These are phyloP conservation scores for Campylorhamphus procurvoides DNA, from an alignment of 2,113 vertebrate species.

Conservation along the genomic window DNA sequence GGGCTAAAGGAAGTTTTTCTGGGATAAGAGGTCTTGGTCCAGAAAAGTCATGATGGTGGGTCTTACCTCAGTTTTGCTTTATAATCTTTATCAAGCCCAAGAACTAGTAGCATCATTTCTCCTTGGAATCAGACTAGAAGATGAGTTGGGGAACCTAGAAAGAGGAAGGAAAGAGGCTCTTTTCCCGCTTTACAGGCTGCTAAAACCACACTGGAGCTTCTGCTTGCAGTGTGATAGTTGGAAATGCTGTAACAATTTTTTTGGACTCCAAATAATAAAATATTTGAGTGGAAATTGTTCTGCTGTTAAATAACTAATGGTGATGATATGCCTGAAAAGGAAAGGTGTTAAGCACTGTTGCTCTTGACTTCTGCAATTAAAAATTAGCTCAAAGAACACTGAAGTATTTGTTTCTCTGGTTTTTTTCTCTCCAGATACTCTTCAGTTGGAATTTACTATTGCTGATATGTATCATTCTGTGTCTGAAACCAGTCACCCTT, in stretches of 20 bases:
- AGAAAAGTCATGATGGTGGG: neutral
- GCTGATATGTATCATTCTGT: conserved; percentile 89
- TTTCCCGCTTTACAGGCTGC: neutral
- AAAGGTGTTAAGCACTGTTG: neutral
- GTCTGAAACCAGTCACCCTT: conserved; percentile 89
- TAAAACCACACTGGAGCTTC: neutral
- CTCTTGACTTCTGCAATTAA: neutral
- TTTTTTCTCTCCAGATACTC: conserved; percentile 38
- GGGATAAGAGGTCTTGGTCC: neutral
- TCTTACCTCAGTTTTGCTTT: neutral
- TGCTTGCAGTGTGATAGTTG: neutral
- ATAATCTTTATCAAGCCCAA: neutral
- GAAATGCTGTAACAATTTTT: neutral
- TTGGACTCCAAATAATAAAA: neutral
- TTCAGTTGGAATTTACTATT: neutral
- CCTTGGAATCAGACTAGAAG: neutral
- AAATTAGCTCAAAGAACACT: neutral
- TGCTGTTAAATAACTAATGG: neutral
- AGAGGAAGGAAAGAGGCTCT: neutral
- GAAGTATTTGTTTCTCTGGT: neutral
- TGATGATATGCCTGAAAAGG: neutral
- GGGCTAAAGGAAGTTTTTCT: neutral
- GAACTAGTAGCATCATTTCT: neutral
- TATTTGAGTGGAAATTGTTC: neutral
- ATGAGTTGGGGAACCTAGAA: neutral